These are phyloP conservation scores for Eupithecia vulgata DNA, from an alignment of 2,888 invertebrate genomes.

Conservation along the genomic window DNA sequence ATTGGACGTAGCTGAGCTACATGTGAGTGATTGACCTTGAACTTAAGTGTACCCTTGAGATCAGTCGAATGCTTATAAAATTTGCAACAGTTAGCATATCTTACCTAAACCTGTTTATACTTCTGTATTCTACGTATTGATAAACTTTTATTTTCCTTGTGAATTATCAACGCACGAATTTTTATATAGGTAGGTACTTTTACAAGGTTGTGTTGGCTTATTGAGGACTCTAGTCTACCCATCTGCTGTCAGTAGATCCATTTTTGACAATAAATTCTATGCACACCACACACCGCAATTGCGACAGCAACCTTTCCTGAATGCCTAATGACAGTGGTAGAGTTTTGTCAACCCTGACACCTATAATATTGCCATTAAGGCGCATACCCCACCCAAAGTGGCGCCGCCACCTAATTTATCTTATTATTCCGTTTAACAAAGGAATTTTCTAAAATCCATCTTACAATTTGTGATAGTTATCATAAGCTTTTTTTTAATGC, in stretches of 20 bases:
- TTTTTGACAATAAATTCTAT: neutral
- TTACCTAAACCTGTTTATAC: neutral
- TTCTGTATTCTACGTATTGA: neutral
- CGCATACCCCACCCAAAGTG: too few species aligned
- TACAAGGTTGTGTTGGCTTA: neutral
- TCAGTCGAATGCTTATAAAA: conserved; percentile 21
- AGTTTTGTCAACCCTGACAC: too few species aligned
- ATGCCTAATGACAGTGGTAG: too few species aligned
- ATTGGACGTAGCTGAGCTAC: neutral
- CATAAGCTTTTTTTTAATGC: too few species aligned
- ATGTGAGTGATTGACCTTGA: conserved; percentile 2
- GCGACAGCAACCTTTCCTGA: too few species aligned
- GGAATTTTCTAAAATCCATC: too few species aligned
- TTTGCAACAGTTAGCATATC: conserved; percentile 24
- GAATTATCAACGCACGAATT: conserved; percentile 14
- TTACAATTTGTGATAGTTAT: too few species aligned
- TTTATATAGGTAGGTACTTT: neutral
- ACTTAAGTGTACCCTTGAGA: conserved; percentile 22
- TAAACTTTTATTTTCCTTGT: conserved; percentile 24
- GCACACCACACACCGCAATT: too few species aligned
- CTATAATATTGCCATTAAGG: too few species aligned
- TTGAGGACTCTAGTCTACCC: neutral
- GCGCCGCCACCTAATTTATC: too few species aligned
- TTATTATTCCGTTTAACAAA: too few species aligned
- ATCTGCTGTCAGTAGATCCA: neutral